Evolutionary conservation across 2,888 invertebrate genomes (phyloP).

Genomic region (Macropis europaea): DNA sequence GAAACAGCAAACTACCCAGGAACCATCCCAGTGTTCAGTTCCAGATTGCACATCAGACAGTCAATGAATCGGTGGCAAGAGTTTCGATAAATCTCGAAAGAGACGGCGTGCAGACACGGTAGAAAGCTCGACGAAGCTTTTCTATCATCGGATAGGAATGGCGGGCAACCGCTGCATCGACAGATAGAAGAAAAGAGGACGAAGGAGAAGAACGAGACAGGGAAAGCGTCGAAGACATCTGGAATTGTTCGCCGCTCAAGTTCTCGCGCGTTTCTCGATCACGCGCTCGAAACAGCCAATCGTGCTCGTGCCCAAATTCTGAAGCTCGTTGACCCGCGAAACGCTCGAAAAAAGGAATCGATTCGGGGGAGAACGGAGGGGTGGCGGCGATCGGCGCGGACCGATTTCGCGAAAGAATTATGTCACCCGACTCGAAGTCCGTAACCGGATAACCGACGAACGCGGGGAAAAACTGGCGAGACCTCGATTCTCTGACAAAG

Average conservation of each 20-base stretch:
- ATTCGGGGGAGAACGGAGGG: too few relatives aligned
- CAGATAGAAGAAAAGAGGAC: slow-evolving; percentile 27
- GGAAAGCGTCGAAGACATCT: slow-evolving; percentile 46
- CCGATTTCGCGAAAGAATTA: slow-evolving; percentile 29
- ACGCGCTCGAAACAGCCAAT: background rate
- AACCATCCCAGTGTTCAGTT: too few relatives aligned
- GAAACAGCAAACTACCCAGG: too few relatives aligned
- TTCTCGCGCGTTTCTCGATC: slow-evolving; percentile 12
- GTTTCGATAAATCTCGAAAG: too few relatives aligned
- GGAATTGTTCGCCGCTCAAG: slow-evolving; percentile 43
- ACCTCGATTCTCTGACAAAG: slow-evolving; percentile 57
- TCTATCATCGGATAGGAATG: slow-evolving; percentile 20
- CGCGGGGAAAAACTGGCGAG: slow-evolving; percentile 46
- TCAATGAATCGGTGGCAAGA: too few relatives aligned
- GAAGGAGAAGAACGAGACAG: slow-evolving; percentile 34
- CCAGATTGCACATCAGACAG: too few relatives aligned
- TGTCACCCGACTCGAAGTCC: slow-evolving; percentile 55
- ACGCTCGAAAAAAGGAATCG: too few relatives aligned
- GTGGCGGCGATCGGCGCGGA: too few relatives aligned
- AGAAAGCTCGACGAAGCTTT: slow-evolving; percentile 1
- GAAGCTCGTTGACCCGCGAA: background rate
- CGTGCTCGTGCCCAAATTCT: background rate
- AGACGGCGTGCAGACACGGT: slow-evolving; percentile 8
- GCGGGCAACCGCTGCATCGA: slow-evolving; percentile 55
- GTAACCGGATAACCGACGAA: slow-evolving; percentile 62